Evolutionary conservation across 2,113 vertebrate genomes (phyloP).

Genomic region (Manacus vitellinus): DNA sequence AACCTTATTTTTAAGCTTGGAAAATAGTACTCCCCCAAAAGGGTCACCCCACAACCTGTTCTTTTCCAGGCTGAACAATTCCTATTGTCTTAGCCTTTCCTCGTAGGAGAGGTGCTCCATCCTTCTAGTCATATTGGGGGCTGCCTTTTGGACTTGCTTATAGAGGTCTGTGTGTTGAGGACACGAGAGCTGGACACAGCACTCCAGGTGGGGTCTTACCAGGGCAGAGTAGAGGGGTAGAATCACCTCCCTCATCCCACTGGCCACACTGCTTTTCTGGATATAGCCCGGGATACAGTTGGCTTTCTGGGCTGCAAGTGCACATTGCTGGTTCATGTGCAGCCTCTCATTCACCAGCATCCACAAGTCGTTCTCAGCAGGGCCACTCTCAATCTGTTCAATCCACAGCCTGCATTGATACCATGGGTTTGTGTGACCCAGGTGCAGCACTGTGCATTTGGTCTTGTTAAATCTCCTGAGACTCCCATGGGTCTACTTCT

Average conservation of each 20-base stretch:
- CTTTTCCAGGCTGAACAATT: background rate
- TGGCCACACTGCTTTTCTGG: fast-evolving
- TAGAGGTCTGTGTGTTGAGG: background rate
- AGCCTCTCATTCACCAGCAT: background rate
- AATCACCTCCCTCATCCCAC: fast-evolving
- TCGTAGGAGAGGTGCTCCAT: background rate
- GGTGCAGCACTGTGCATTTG: background rate
- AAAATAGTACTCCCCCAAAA: background rate
- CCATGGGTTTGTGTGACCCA: background rate
- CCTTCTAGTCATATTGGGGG: background rate
- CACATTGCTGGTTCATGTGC: background rate
- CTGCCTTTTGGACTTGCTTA: background rate
- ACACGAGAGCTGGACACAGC: too few relatives aligned
- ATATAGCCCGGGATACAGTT: too few relatives aligned
- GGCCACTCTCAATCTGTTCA: background rate
- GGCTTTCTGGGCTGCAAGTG: background rate
- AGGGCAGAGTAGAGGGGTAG: background rate
- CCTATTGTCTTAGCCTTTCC: background rate
- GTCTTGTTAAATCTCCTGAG: background rate
- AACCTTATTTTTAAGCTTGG: background rate
- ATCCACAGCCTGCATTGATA: background rate
- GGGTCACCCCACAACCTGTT: background rate
- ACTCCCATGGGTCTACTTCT: background rate
- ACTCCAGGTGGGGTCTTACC: background rate
- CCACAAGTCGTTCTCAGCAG: background rate